Evolutionary conservation across 2,797 vertebrate species (phyloP), one percentile per base, ranked within the genome.

Genomic region (Sebastes aleutianus): DNA sequence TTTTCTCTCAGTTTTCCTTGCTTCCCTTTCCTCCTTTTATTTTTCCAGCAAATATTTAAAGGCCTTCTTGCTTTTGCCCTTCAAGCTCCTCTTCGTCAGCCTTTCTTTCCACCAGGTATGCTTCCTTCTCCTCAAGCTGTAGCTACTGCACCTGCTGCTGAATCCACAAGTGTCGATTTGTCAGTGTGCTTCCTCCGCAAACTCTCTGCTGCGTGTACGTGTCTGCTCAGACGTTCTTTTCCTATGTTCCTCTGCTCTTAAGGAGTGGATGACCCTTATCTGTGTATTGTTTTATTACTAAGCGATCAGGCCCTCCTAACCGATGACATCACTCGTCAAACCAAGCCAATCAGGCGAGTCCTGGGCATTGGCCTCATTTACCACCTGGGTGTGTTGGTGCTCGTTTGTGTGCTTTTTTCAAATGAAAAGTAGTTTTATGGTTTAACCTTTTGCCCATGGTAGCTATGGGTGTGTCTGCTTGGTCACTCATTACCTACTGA

Each of bases 271-370:
- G 54, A 82, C 67, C 72, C 75, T 92, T 89, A 92, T 91, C 82
- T 64, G 57, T 70, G 66, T 53, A 85, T 69, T 20, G 16, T 89
- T 94, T 92, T 92, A 91, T 89, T 70, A 78, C 82, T 11, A 43
- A 62, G 20, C n/a, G 29, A 65, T 76, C 73, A 76, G 70, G 69
- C 85, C 92, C 92, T 87, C 86, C 85, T 85, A 56, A 32, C 12
- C 56, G 8, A 78, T 94, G 87, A 94, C 90, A 91, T 94, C 88
- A 92, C 36, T 66, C 1, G 0, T 70, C 70, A 53, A 34, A 50
- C 72, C 32, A 79, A 91, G 82, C 92, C 94, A 95, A 96, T 96
- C 94, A 94, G 90, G 36, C 29, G 59, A 69, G 4, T 72, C 29
- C 81, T 85, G 66, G 34, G 85, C 57, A 71, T 79, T 79, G 78